Evolutionary conservation across 1,140 invertebrate species (phyloP), one percentile per base, ranked within the genome.

Genomic region (Zaprionus nigranus): DNA sequence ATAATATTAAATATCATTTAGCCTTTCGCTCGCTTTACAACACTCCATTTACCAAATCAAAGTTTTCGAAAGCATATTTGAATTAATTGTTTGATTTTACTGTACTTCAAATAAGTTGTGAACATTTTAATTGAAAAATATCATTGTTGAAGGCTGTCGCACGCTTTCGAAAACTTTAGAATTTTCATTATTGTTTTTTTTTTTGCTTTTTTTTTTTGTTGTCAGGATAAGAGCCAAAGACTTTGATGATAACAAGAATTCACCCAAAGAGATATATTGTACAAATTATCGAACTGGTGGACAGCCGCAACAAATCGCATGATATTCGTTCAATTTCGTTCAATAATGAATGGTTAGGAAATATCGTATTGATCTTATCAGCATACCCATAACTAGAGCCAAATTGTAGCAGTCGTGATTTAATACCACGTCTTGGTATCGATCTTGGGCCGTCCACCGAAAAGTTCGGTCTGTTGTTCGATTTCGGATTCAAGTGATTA

Each of bases 331-430:
- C 43, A 36, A 54, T 68, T 68, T 54, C 53, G 71, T 68, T 78
- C 30, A 34, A 59, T 65, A 51, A 70, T 72, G 65, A 40, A 66
- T 72, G 43, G 20, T 40, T 49, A 20, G 38, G 24, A 54, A 24
- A 46, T 40, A 12, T 22, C 53, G 34, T 40, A 12, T 22, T 58
- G 34, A 63, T 58, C 38, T 53, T 26, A 63, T 58, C n/a, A 54
- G 51, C 95, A 94, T 97, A 97, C 97, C 97, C 97, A 94, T 94
- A 94, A 94, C 96, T 97, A 91, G 96, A 96, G 93, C 95, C 96
- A 94, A 97, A 97, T 94, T 97, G 96, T 93, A 97, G 95, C 90
- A 98, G 95, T 85, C 97, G 96, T 84, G 97, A 97, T 94, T 97
- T 97, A 94, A 97, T 96, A 92, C 96, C 96, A 93, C 96, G 95